Evolutionary conservation across 2,113 vertebrate genomes (phyloP).

Genomic region (Psephotus haematonotus): DNA sequence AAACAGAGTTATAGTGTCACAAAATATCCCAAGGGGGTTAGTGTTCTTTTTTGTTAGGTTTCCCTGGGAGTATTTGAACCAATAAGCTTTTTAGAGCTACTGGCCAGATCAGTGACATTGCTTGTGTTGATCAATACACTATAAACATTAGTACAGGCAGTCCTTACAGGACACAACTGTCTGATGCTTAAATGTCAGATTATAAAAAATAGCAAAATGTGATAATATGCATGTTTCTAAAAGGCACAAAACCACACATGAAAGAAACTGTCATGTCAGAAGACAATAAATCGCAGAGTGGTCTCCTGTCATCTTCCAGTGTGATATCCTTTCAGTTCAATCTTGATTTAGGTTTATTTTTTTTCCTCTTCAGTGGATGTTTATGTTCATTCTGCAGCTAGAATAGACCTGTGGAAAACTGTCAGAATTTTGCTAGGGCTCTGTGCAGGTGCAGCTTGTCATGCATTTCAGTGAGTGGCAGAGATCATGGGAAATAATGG

Average conservation of each 20-base stretch:
- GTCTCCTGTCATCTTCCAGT: neutral
- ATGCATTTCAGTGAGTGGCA: neutral
- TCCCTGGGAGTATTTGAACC: neutral
- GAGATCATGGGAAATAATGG: neutral
- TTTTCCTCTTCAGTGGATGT: neutral
- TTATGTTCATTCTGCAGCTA: neutral
- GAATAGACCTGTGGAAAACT: neutral
- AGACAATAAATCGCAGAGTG: neutral
- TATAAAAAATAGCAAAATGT: neutral
- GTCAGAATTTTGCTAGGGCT: neutral
- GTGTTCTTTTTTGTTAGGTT: neutral
- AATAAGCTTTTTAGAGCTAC: neutral
- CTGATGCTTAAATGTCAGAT: neutral
- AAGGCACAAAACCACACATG: neutral
- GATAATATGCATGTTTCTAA: neutral
- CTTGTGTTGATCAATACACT: neutral
- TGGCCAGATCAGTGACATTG: neutral
- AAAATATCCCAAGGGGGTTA: slow-evolving; percentile 20
- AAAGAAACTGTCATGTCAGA: neutral
- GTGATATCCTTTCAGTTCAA: neutral
- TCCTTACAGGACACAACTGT: neutral
- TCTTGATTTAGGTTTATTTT: neutral
- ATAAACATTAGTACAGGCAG: neutral
- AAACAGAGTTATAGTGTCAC: neutral
- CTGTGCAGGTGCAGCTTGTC: neutral